These are phyloP conservation scores for Rhizomys pruinosus DNA, from an alignment of 2,113 vertebrate genomes.

Conservation along the genomic window DNA sequence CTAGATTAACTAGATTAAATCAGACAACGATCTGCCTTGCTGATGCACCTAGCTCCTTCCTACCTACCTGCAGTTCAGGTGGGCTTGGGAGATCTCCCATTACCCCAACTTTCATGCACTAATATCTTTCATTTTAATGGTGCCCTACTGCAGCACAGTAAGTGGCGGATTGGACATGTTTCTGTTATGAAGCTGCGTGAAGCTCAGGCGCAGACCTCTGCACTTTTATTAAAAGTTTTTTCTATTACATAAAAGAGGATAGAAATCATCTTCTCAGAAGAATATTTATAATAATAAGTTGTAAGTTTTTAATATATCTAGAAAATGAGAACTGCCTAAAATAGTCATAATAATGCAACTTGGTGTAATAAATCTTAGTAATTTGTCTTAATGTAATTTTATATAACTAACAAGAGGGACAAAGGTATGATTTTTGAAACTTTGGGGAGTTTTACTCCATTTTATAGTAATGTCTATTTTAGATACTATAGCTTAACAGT, in stretches of 20 bases:
- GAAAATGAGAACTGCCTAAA: background rate
- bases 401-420: background rate
- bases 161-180: background rate
- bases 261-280: background rate
- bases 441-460: slow-evolving; percentile 43
- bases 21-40: too few relatives aligned
- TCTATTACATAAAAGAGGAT: background rate
- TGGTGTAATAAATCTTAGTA: background rate
- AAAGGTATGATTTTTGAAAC: background rate
- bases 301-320: background rate
- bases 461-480: slow-evolving; percentile 18
- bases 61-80: too few relatives aligned
- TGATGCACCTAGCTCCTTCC: too few relatives aligned
- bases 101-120: too few relatives aligned
- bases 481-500: background rate
- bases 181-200: background rate
- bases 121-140: background rate
- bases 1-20: too few relatives aligned
- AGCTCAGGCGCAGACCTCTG: background rate
- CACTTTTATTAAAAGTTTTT: background rate
- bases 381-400: slow-evolving; percentile 28
- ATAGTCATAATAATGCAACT: background rate
- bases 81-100: too few relatives aligned
- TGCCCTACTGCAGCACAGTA: background rate
- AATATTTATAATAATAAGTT: slow-evolving; percentile 16